These are phyloP conservation scores for Pterostichus niger DNA, from an alignment of 2,888 invertebrate species.

Conservation along the genomic window DNA sequence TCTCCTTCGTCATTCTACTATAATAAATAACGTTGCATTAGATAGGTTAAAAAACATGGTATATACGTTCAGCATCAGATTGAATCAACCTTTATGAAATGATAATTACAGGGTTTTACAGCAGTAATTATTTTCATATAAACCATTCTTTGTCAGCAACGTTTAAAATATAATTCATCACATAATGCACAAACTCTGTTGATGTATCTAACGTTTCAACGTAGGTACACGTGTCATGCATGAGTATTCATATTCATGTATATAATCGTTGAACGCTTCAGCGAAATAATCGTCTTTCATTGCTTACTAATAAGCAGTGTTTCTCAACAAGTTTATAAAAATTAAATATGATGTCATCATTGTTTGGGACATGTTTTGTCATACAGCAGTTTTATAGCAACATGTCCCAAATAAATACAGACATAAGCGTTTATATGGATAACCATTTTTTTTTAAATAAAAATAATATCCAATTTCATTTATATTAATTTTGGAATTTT, in stretches of 20 bases:
- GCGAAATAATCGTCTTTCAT: slow-evolving; percentile 39
- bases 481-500: no score
- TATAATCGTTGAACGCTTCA: slow-evolving; percentile 46
- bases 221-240: slow-evolving; percentile 47
- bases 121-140: slow-evolving; percentile 49
- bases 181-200: background rate
- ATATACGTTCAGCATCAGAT: background rate
- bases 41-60: no score
- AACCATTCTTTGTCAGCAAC: slow-evolving; percentile 43
- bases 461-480: no score
- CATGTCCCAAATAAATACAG: no score
- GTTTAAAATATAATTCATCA: slow-evolving; percentile 57
- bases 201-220: background rate
- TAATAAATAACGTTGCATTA: background rate
- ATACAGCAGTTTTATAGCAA: no score
- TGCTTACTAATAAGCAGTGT: background rate
- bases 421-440: no score
- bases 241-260: slow-evolving; percentile 51
- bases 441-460: no score
- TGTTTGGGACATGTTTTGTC: no score
- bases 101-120: slow-evolving; percentile 18
- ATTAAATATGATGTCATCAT: background rate
- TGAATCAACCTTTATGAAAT: slow-evolving; percentile 18
- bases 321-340: background rate
- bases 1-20: no score